Evolutionary conservation across 2,888 invertebrate genomes (phyloP), one percentile per base, ranked within the genome.

Genomic region (Trissolcus brochymenae): DNA sequence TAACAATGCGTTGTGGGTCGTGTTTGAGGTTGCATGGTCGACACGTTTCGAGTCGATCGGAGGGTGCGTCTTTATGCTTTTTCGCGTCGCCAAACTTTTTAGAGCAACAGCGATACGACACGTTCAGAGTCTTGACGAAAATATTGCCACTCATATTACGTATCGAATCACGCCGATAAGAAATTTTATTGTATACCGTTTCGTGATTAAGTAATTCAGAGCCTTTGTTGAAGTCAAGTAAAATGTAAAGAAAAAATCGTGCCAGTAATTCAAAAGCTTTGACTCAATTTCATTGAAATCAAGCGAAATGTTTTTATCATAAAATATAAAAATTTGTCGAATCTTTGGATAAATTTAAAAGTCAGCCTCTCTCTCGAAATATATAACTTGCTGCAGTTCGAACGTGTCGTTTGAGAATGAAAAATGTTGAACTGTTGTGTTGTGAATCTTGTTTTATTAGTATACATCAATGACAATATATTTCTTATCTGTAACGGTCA

Each of bases 21-120:
- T 71, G 76, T 77, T 79, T 79, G 75, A 65, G 72, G 75, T 77
- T 49, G 76, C 75, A 59, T 49, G 70, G 72, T 77, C 74, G 74
- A 79, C 77, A 75, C 77, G 75, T 79, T 77, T 75, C 60, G 60
- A 56, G 64, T 41, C 60, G 74, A 76, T 73, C 71, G 35, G 73
- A 74, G 76, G 74, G 71, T 71, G 70, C 74, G 76, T 70, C 73
- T 66, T 73, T 73, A 70, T 70, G 79, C 70, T 70, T 55, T 73
- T 79, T 76, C 56, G 68, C 72, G 54, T 66, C 70, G 64, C 68
- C 70, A 61, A 79, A 79, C 78, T 76, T 75, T 16, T n/a, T 59
- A 62, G 57, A 51, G 56, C 61, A 60, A n/a, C 59, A 60, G n/a
- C 66, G 76, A 73, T 68, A 73, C 55, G 66, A 70, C 78, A 76